Base-by-base conservation (phyloP, 2,888 invertebrate genomes). In the Platycnemis pennipes region DNA sequence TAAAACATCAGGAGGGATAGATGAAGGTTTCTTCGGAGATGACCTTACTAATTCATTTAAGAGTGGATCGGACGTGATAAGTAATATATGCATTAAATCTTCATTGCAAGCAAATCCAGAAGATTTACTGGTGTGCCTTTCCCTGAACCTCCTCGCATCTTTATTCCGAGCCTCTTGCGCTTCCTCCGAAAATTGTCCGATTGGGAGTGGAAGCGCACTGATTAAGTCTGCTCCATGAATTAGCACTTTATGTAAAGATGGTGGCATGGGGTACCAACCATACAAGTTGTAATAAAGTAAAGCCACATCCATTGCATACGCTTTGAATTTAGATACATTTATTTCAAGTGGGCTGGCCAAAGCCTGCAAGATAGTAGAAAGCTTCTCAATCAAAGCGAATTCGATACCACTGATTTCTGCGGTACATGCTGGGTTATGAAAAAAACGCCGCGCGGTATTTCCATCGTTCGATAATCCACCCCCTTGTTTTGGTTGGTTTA, bases 401-500 rank as follows among this genome's bases (percentile, higher is more conserved):
- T 95, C 85, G 8, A 95, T 42, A 22, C 95, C 95, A 56, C 95
- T 95, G 85, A 95, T 95, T 77, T 87, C 46, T 31, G 95, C 94
- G 42, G 94, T 91, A 63, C 94, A 89, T 88, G 95, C 95, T 63
- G 94, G 94, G n/a, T 95, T 94, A 16, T 88, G 87, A 85, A 96
- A 95, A 95, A 95, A 95, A 88, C 95, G 94, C 86, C 95, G 94
- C 13, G 95, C 94, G 26, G 95, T 96, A 94, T 96, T 96, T 0
- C 95, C 95, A 94, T 95, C 95, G 95, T 96, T 95, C 0, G 95
- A 95, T 94, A 95, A 96, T 31, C 95, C 95, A 94, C 95, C 95
- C n/a, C 95, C 95, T 26, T 95, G 94, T 94, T 96, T 96, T 95
- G 95, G 95, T 95, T 95, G 95, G 96, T 96, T 96, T 88, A 95